phyloP scores from a whole-genome alignment of 2,113 vertebrate species.

The Atrichornis clamosus region DNA sequence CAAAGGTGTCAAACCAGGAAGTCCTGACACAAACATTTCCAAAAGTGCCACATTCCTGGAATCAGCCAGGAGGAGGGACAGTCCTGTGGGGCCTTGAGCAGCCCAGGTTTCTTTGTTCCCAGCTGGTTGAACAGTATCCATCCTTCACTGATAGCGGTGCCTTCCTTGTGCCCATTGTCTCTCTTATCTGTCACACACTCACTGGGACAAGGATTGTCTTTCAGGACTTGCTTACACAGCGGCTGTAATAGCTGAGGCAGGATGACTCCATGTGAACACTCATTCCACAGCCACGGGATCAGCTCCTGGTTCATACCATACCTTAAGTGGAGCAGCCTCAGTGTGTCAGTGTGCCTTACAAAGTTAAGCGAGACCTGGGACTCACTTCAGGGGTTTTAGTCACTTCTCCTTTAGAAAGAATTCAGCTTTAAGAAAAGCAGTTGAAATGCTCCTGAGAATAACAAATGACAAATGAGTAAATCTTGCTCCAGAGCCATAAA shows the following conservation, averaged over 20 bases:
- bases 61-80: not conserved
- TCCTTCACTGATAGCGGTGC: not conserved
- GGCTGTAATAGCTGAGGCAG: not conserved
- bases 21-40: not conserved
- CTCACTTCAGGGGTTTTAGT: not conserved
- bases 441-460: slow-evolving; percentile 49
- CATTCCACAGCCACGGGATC: not conserved
- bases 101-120: not conserved
- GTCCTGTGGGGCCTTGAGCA: not conserved
- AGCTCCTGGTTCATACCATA: slow-evolving; percentile 30
- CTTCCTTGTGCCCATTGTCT: not conserved
- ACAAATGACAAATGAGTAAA: slow-evolving; percentile 38
- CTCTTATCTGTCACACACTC: not conserved
- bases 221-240: not conserved
- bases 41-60: not conserved
- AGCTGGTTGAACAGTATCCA: not conserved
- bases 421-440: slow-evolving; percentile 36
- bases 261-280: not conserved
- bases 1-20: not conserved
- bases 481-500: not conserved
- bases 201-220: not conserved
- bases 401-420: not conserved
- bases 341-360: not conserved
- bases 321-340: slow-evolving; percentile 18
- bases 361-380: not conserved